Evolutionary conservation across 2,113 vertebrate genomes (phyloP), one percentile per base, ranked within the genome.

Genomic region (Caloenas nicobarica): DNA sequence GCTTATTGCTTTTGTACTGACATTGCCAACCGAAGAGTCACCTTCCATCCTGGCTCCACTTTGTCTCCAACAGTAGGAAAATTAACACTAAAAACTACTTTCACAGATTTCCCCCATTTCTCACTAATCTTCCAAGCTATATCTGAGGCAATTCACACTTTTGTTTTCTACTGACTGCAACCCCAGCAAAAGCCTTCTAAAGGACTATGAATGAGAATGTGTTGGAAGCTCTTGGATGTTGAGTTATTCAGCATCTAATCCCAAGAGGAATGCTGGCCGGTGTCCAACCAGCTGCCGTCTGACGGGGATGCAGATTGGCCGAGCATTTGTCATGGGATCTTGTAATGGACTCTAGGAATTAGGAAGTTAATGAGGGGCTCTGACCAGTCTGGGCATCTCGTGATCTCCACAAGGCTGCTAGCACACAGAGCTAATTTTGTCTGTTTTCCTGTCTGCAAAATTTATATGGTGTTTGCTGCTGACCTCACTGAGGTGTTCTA

Each of bases 241-340:
- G 82, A 81, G 74, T 93, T 86, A 22, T 54, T 92, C 86, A 69
- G 51, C 95, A 72, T 31, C 72, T 81, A 93, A 96, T 91, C 83
- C 92, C 76, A 13, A 3, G 61, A 84, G 81, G 88, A 91, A 96
- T 93, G 60, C 93, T 91, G 92, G 90, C 82, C 80, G 23, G 26
- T 6, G 11, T n/a, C 91, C 93, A 92, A 69, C 3, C 81, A 76
- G 95, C 31, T 8, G 4, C 40, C 6, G 2, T 15, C 68, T 31
- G 28, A 4, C 8, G 3, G 62, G 60, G 93, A 8, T 74, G 60
- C 68, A 70, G 90, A 74, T 87, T 87, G 76, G 87, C 77, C 46
- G 68, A 53, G 92, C 16, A 1, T 61, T 90, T n/a, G 11, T 57
- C 90, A 81, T 57, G 88, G 76, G 76, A 81, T 61, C 82, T 74